Evolutionary conservation across 2,888 invertebrate genomes (phyloP).

Genomic region (Xylota sylvarum): DNA sequence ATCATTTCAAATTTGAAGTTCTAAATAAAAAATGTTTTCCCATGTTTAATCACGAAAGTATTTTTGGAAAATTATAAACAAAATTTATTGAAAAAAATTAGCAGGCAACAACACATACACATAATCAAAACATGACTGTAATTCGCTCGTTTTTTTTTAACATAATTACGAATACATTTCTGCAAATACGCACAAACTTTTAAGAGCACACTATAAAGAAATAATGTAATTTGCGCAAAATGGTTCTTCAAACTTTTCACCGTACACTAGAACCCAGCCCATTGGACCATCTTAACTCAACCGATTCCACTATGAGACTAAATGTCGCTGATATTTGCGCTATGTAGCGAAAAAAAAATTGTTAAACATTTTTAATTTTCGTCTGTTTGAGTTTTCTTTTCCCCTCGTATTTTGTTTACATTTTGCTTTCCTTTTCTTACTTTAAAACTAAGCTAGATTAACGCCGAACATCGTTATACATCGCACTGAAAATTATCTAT

Average conservation of each 20-base stretch:
- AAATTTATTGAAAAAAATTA: constrained; percentile 14
- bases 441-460: constrained; percentile 11
- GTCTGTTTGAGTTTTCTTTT: constrained; percentile 46
- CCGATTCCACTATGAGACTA: constrained; percentile 63
- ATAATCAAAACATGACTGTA: constrained; percentile 7
- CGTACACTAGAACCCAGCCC: not conserved
- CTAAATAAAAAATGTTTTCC: constrained; percentile 13
- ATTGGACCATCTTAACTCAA: constrained; percentile 42
- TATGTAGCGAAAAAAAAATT: constrained; percentile 27
- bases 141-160: constrained; percentile 6
- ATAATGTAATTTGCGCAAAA: constrained; percentile 17
- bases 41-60: constrained; percentile 60
- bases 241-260: constrained; percentile 6
- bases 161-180: constrained; percentile 21
- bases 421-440: constrained; percentile 34
- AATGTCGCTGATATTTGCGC: constrained; percentile 41
- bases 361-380: constrained; percentile 38
- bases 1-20: constrained; percentile 22
- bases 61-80: constrained; percentile 68
- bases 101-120: not conserved
- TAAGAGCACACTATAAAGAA: not conserved
- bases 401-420: constrained; percentile 56
- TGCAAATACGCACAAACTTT: constrained; percentile 12
- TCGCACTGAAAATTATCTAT: constrained; percentile 49
- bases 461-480: constrained; percentile 43